Evolutionary conservation across 2,888 invertebrate genomes (phyloP), one percentile per base, ranked within the genome.

Genomic region (Malacosoma neustria): DNA sequence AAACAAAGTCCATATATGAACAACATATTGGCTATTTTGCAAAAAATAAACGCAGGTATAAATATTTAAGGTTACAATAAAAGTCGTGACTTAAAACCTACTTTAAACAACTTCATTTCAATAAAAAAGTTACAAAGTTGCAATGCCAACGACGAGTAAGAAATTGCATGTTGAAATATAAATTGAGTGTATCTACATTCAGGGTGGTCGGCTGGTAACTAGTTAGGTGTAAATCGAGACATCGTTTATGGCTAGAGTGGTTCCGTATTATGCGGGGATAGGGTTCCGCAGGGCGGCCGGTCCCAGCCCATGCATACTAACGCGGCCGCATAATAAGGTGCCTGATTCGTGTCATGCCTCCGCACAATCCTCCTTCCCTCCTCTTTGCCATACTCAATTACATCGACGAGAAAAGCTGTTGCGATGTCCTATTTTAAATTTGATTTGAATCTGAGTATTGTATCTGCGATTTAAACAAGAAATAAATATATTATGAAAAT

Each of bases 271-370:
- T 72, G 64, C 65, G 61, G 56, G 42, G 53, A 46, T 51, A 68
- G 68, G 68, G 69, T 66, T 55, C 54, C 22, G 22, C 49, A 49
- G 60, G 63, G 61, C 62, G 71, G 61, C 43, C 48, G 46, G 56
- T 77, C 84, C 84, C 84, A 80, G 72, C 72, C 82, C 80, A 85
- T 85, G 84, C 82, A 85, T 85, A 85, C 81, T 82, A 81, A 85
- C 73, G 56, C 73, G 69, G n/a, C 39, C 41, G 44, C 58, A 71
- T 81, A 80, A 81, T 82, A 81, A 81, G 76, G 64, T 79, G 67
- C 68, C 70, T 60, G 69, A 74, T 73, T 57, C 68, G 62, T 70
- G 70, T 72, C n/a, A 72, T 71, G 69, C 65, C 67, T 22, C 22
- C 9, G 22, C 22, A 7, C 22, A 5, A 22, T 22, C 22, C 22